Base-by-base conservation (phyloP, 2,797 vertebrate species). In the Phalloptychus januarius region DNA sequence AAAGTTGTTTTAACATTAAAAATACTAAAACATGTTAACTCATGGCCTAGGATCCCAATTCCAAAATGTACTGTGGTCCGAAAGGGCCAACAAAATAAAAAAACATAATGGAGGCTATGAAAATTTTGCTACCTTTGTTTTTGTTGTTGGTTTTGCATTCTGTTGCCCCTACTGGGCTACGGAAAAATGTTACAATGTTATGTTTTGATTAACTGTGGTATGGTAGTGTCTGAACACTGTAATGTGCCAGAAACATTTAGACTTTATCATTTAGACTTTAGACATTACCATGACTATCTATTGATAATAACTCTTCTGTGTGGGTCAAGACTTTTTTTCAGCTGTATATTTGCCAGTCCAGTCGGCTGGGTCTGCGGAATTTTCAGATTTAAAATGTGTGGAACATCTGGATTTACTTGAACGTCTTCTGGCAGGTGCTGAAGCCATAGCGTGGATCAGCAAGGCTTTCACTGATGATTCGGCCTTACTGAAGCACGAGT, bases 401-500 rank as follows among this genome's bases (percentile, higher is more conserved):
- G 38, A 16, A 15, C 48, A n/a, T 72, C 36, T 78, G 20, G 61
- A 72, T 67, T 20, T 23, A 76, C 1, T 16, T 75, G 13, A 79
- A 20, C n/a, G 28, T 16, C 84, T 3, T 77, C 13, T 78, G 8
- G 54, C 69, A 94, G 94, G 98, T 13, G 84, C 71, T 0, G 89
- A 93, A 0, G 97, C 98, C 5, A 92, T 99, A 2, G 76, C 91
- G 16, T 98, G 97, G 96, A 99, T 99, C 93, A 93, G 96, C 86
- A 95, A 79, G 56, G 96, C 94, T 42, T 99, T 99, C 20, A 71
- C 0, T 0, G 98, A 99, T 2, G 86, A 96, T 3, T 99, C 98
- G 0, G 97, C 94, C 0, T 95, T 99, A 67, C 94, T 99, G 80
- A 99, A 99, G 78, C 98, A 99, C 0, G 98, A 99, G 86, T 90